These are phyloP conservation scores for Emydoidea blandingii DNA, from an alignment of 2,797 vertebrate genomes.

Conservation along the genomic window DNA sequence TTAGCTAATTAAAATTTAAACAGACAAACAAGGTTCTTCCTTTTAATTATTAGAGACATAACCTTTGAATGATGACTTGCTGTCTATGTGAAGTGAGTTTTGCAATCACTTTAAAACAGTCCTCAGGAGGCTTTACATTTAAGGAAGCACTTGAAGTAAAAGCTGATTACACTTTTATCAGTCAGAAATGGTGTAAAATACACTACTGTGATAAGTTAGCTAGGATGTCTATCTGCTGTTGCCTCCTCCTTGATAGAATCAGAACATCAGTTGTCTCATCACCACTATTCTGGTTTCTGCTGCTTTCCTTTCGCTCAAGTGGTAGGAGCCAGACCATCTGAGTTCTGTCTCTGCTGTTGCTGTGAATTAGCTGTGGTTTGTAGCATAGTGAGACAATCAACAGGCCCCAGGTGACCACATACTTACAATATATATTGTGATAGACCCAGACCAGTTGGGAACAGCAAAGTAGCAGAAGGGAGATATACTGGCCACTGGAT, in stretches of 20 bases:
- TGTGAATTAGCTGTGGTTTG: background rate
- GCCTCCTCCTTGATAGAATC: background rate
- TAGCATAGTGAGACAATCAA: rapidly evolving
- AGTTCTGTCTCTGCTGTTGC: rapidly evolving
- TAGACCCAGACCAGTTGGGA: too few relatives aligned
- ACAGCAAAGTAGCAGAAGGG: too few relatives aligned
- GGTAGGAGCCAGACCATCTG: rapidly evolving
- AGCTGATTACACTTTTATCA: background rate
- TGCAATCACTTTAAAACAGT: background rate
- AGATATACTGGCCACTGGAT: too few relatives aligned
- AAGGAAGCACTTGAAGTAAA: rapidly evolving
- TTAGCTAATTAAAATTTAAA: background rate
- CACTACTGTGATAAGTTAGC: background rate
- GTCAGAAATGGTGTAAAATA: rapidly evolving
- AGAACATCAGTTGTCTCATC: background rate
- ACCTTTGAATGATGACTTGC: background rate
- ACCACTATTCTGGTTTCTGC: background rate
- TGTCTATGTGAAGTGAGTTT: background rate
- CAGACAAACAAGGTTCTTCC: background rate
- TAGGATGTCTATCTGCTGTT: background rate
- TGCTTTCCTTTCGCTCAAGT: background rate
- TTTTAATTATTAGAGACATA: background rate
- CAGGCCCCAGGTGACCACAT: background rate
- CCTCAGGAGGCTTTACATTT: background rate
- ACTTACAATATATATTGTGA: background rate